Base-by-base conservation (phyloP, 2,888 invertebrate species). In the Taphrorychus bicolor region DNA sequence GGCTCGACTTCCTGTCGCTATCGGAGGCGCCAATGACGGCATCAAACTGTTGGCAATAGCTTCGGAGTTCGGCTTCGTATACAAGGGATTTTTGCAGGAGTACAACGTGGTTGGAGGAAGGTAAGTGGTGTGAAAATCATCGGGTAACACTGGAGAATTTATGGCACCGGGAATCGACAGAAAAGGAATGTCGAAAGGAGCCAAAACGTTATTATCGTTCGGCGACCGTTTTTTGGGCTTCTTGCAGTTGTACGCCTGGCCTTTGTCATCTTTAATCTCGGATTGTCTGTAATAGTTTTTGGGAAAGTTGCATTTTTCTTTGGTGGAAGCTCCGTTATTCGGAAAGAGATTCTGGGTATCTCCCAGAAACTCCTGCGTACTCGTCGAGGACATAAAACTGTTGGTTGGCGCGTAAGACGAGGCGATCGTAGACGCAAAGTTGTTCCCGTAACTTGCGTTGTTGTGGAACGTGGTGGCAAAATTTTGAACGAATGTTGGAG, bases 61-160 rank as follows among this genome's bases (percentile, higher is more conserved):
- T 58, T 80, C 74, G 18, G 80, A 78, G 9, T 72, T 72, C 56
- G 77, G 76, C 71, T 81, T 82, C 2, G 79, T 67, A 71, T 82
- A 81, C 48, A 82, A 71, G 0, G 81, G 77, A 74, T 80, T 82
- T 73, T 82, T 82, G 60, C 81, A 81, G n/a, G 80, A 73, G 72
- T 81, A 82, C 4, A 79, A 73, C 22, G 80, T 75, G 14, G 80
- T 77, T 5, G 81, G 80, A 14, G 81, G 77, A 22, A 82, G 71
- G 69, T 81, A 81, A 54, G 77, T 79, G 0, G 78, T 71, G 72
- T 81, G 81, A 2, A 82, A 83, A 74, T 83, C 83, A 60, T 83
- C 83, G 0, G 81, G 81, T 59, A 83, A 75, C 65, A 82, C 76
- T 1, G 82, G 82, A 0, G 82, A 82, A 73, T 80, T 81, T 19